These are phyloP conservation scores for Dermolepida albohirtum DNA, from an alignment of 2,888 invertebrate genomes.

Conservation along the genomic window DNA sequence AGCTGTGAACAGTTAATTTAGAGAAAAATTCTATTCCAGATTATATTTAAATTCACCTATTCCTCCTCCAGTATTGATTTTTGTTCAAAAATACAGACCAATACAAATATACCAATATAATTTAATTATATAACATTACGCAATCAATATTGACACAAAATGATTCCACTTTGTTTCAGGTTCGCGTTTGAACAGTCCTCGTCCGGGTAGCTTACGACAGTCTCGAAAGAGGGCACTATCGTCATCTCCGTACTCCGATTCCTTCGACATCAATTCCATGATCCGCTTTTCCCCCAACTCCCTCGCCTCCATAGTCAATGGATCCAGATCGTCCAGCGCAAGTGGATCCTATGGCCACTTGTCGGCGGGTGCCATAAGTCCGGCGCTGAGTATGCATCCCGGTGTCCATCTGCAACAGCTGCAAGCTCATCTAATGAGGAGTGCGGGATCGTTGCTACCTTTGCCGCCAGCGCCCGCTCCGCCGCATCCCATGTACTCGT, in stretches of 20 bases:
- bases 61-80: too few species aligned
- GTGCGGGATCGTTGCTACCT: slow-evolving; percentile 69
- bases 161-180: slow-evolving; percentile 63
- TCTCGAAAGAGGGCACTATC: slow-evolving; percentile 92
- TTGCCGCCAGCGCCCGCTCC: slow-evolving; percentile 65
- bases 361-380: slow-evolving; percentile 93
- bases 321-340: slow-evolving; percentile 88
- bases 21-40: too few species aligned
- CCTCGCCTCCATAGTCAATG: slow-evolving; percentile 82
- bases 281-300: slow-evolving; percentile 96
- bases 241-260: slow-evolving; percentile 94
- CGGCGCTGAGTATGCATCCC: slow-evolving; percentile 78
- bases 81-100: too few species aligned
- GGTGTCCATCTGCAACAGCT: slow-evolving; percentile 78
- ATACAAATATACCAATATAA: too few species aligned
- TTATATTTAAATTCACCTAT: too few species aligned
- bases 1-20: too few species aligned
- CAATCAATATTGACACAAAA: too few species aligned
- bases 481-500: slow-evolving; percentile 63
- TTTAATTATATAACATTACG: too few species aligned
- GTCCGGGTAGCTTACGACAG: slow-evolving; percentile 65
- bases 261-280: slow-evolving; percentile 95
- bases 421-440: slow-evolving; percentile 84
- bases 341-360: slow-evolving; percentile 98
- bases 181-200: slow-evolving; percentile 78